Percentiles rank a stretch among this genome's conserved stretches.
These are phyloP conservation scores for Drosophila kokeensis DNA, from an alignment of 2,888 invertebrate genomes.

Conservation along the genomic window DNA sequence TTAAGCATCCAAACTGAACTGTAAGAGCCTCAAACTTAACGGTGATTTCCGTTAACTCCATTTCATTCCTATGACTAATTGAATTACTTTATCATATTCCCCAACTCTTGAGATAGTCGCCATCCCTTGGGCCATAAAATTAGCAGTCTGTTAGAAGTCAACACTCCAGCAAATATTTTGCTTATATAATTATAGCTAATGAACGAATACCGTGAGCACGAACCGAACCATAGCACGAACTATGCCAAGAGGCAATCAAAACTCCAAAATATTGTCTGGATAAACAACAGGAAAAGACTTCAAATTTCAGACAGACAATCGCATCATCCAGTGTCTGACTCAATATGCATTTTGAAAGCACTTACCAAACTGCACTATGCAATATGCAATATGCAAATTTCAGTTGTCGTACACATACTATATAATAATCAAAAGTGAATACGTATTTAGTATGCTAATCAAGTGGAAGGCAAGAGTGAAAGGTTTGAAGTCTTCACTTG, in stretches of 20 bases:
- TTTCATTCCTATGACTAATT: constrained; percentile 44
- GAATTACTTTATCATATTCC: constrained; percentile 42
- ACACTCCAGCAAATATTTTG: constrained; percentile 63
- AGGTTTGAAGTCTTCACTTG: constrained; percentile 38
- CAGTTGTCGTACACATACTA: constrained; percentile 26
- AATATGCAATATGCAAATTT: constrained; percentile 68
- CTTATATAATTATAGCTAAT: constrained; percentile 73
- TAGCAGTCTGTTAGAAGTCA: constrained; percentile 60
- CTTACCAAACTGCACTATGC: constrained; percentile 56
- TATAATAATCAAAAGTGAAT: constrained; percentile 34
- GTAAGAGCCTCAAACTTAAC: constrained; percentile 39
- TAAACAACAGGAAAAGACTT: constrained; percentile 12
- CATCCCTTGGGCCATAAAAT: constrained; percentile 47
- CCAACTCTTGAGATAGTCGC: constrained; percentile 20
- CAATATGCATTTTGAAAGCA: constrained; percentile 38
- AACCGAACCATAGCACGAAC: constrained; percentile 59
- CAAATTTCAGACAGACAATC: constrained; percentile 24
- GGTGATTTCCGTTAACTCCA: constrained; percentile 27
- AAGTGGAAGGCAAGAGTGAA: constrained; percentile 58
- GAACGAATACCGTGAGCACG: constrained; percentile 47
- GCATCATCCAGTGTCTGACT: constrained; percentile 34
- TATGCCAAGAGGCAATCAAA: constrained; percentile 45
- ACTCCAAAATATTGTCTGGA: constrained; percentile 33
- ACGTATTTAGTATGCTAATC: constrained; percentile 71
- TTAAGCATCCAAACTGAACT: constrained; percentile 12